These are phyloP conservation scores for Sebastes goodei DNA, from an alignment of 2,797 vertebrate genomes.

Conservation along the genomic window DNA sequence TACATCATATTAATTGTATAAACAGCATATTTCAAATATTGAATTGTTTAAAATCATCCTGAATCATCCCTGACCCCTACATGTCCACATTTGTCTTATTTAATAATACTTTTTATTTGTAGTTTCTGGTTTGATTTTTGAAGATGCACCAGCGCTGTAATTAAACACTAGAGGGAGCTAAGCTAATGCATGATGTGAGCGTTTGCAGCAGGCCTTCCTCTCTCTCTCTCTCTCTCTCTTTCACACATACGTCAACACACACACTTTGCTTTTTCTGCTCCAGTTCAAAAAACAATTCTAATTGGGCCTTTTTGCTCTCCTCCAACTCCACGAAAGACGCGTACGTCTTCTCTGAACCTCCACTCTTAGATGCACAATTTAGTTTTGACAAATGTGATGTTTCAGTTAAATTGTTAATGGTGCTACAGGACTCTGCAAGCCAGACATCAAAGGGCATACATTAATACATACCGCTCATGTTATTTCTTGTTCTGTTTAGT, in stretches of 20 bases:
- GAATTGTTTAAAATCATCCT: neutral
- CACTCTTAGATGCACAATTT: slow-evolving; percentile 74
- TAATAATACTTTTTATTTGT: neutral
- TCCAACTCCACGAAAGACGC: slow-evolving; percentile 54
- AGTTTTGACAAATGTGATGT: slow-evolving; percentile 84
- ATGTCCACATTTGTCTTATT: neutral
- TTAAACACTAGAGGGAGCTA: slow-evolving; percentile 95
- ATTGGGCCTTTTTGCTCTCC: slow-evolving; percentile 75
- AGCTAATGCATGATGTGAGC: slow-evolving; percentile 87
- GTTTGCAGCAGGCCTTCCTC: slow-evolving; percentile 12
- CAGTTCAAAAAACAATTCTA: slow-evolving; percentile 86
- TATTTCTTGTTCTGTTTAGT: slow-evolving; percentile 84
- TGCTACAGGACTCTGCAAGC: slow-evolving; percentile 71
- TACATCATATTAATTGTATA: neutral
- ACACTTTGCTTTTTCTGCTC: slow-evolving; percentile 67
- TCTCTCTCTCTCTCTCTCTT: neutral
- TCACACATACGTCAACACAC: slow-evolving; percentile 45
- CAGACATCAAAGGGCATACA: slow-evolving; percentile 84
- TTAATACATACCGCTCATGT: slow-evolving; percentile 78
- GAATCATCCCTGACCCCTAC: neutral
- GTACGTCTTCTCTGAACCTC: slow-evolving; percentile 57
- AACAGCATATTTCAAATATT: neutral
- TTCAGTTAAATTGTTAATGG: slow-evolving; percentile 85
- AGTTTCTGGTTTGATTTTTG: neutral
- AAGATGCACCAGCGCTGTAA: neutral